phyloP scores from a whole-genome alignment of 2,113 vertebrate species.

The Dermatemys mawii region DNA sequence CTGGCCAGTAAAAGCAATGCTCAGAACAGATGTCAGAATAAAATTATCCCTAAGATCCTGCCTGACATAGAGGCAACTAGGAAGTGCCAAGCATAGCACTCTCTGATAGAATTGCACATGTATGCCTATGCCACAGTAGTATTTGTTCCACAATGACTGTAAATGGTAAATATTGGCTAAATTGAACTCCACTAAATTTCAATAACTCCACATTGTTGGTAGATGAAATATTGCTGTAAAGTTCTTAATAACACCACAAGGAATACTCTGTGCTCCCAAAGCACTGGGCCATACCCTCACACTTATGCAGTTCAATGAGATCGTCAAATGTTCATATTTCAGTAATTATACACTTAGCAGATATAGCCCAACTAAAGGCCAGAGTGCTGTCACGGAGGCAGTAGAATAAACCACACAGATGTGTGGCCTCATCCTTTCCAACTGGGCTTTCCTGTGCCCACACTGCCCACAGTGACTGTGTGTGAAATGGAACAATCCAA shows the following conservation, averaged over 20 bases:
- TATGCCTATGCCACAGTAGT: background rate
- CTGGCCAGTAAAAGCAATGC: fast-evolving
- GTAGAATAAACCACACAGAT: background rate
- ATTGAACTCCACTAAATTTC: background rate
- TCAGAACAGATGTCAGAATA: background rate
- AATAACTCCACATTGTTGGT: background rate
- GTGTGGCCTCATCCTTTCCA: background rate
- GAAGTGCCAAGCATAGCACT: fast-evolving
- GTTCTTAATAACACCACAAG: background rate
- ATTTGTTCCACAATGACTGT: background rate
- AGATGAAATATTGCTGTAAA: slow-evolving; percentile 35
- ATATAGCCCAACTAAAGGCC: background rate
- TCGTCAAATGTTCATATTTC: background rate
- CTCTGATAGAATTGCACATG: background rate
- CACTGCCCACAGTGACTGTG: background rate
- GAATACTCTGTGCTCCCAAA: background rate
- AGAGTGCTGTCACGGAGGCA: fast-evolving
- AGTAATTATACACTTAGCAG: background rate
- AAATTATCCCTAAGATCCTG: background rate
- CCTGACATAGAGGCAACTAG: background rate
- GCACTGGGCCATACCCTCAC: background rate
- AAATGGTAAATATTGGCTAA: background rate
- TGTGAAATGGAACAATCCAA: background rate
- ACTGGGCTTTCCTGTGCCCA: background rate
- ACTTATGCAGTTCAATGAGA: background rate